Evolutionary conservation across 2,797 vertebrate species (phyloP).

Genomic region (Leucoraja ocellata): DNA sequence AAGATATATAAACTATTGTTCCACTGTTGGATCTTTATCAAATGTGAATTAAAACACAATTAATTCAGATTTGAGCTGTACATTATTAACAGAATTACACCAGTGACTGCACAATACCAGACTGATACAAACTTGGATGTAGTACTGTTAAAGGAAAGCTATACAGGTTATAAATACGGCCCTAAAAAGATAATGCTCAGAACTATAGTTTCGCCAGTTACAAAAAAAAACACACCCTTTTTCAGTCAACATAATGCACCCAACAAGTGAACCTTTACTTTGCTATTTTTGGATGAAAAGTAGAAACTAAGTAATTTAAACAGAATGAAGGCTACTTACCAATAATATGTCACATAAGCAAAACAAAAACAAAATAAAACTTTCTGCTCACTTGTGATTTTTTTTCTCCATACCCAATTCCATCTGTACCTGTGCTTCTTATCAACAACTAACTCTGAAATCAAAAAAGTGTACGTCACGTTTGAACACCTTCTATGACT

Average conservation of each 20-base stretch:
- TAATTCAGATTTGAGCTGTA: not conserved
- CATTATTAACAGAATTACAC: constrained; percentile 13
- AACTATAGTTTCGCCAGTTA: not conserved
- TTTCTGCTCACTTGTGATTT: constrained; percentile 9
- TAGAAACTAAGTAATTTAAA: not conserved
- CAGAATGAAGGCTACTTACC: not conserved
- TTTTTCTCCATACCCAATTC: not conserved
- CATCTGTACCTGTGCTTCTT: constrained; percentile 1
- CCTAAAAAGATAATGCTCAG: not conserved
- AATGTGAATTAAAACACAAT: not conserved
- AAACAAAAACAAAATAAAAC: constrained; percentile 8
- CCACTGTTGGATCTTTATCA: constrained; percentile 27
- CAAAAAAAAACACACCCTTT: not conserved
- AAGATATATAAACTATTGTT: not conserved
- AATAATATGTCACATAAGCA: not conserved
- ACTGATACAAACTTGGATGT: not conserved
- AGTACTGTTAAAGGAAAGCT: not conserved
- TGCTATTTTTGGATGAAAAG: constrained; percentile 8
- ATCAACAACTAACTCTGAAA: not conserved
- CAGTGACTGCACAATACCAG: constrained; percentile 21
- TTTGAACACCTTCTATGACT: constrained; percentile 26
- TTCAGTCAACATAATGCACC: not conserved
- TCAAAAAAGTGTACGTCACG: constrained; percentile 26
- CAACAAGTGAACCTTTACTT: constrained; percentile 30
- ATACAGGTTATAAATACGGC: not conserved